Evolutionary conservation across 2,113 vertebrate species (phyloP), one percentile per base, ranked within the genome.

Genomic region (Ictalurus furcatus): DNA sequence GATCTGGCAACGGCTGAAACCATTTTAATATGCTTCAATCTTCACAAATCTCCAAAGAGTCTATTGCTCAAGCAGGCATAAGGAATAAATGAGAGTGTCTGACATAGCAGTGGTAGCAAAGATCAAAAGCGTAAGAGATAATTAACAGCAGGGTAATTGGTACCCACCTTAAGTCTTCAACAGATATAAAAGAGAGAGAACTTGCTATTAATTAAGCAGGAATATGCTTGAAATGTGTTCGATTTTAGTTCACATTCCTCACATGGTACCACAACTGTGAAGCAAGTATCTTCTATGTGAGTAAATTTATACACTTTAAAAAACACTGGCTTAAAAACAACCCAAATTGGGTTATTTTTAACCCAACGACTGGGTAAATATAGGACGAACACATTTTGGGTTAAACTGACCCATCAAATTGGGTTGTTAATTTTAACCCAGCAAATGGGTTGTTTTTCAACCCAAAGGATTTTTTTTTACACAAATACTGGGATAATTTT

Each of bases 131-230:
- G 90, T 94, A 92, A 92, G 93, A 94, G 94, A 95, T 96, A 95
- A 96, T 96, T 96, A 96, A 95, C 94, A 94, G 95, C 92, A 94
- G 88, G 95, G 94, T 96, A 96, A 96, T 96, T 95, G 94, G 94
- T 95, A 96, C 94, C 95, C 94, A 95, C 94, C 95, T 93, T 90
- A 90, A 95, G 94, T 96, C 95, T 95, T 95, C 94, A 95, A 92
- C 93, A 94, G 94, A 95, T 94, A 94, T 93, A 91, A 94, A 94
- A 94, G 94, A 94, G 90, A 94, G 92, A 84, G 90, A 73, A 92
- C 92, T 94, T 92, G 92, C 91, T 94, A 94, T 93, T 95, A 95
- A 95, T 95, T 94, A 94, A 91, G 92, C 90, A 91, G 94, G 91
- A 95, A 94, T 95, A 95, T 94, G 91, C 92, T 93, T 94, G 91